Conservation (phyloP, 2,113 vertebrate species). For the Cromileptes altivelis region DNA sequence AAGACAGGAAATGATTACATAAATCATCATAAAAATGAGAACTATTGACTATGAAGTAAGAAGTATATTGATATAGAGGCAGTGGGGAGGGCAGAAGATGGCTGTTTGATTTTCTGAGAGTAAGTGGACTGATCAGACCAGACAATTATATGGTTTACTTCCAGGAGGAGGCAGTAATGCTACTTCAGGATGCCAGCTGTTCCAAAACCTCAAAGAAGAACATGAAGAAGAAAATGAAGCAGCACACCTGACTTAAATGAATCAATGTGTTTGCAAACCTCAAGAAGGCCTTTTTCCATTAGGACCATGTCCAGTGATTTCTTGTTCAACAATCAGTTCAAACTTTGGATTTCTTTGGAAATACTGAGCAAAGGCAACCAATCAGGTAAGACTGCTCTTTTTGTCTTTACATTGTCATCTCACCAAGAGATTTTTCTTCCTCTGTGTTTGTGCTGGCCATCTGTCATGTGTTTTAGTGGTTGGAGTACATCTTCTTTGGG, state of each 20-base stretch:
- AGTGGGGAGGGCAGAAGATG: background rate
- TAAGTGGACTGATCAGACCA: background rate
- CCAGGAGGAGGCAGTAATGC: slow-evolving; percentile 8
- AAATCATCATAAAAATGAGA: too few relatives aligned
- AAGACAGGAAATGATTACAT: background rate
- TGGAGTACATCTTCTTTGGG: slow-evolving; percentile 18
- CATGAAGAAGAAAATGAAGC: background rate
- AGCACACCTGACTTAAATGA: slow-evolving; percentile 5
- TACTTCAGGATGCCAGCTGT: background rate
- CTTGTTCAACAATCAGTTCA: background rate
- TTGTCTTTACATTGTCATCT: background rate
- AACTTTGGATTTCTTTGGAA: background rate
- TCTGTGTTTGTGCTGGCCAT: slow-evolving; percentile 8
- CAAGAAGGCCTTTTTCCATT: background rate
- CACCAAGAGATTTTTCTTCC: background rate
- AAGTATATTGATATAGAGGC: background rate
- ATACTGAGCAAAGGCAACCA: background rate
- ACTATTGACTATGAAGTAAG: background rate
- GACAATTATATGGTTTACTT: background rate
- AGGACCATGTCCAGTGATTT: background rate
- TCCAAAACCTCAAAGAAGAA: background rate
- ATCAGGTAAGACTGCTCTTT: background rate
- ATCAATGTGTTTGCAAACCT: background rate
- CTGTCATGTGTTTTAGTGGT: background rate
- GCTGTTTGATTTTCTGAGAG: background rate